A percentile compares a stretch with the other conserved stretches of the same genome.
Evolutionary conservation across 1,140 invertebrate genomes (phyloP).

Genomic region (Philopotamus ludificatus): DNA sequence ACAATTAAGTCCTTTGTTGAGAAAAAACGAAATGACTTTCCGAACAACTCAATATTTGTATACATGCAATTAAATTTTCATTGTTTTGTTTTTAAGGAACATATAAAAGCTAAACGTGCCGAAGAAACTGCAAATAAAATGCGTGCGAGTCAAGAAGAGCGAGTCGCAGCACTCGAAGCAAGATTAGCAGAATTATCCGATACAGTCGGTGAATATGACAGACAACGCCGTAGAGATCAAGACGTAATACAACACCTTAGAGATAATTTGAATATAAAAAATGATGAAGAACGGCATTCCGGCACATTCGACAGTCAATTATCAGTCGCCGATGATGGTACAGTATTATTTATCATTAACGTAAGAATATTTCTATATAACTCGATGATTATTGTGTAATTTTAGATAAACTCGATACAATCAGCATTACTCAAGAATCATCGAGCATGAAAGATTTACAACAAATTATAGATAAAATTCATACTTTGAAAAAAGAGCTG

Average conservation of each 20-base stretch:
- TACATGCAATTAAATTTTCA: background rate
- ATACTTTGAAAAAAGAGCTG: conserved; percentile 58
- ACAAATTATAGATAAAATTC: conserved; percentile 58
- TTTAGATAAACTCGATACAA: no score
- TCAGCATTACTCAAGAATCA: background rate
- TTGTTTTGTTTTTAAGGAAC: conserved; percentile 54
- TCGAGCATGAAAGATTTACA: conserved; percentile 52
- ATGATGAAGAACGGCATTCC: no score
- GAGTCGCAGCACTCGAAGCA: conserved; percentile 75
- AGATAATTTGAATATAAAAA: conserved; percentile 50
- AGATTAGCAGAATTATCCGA: conserved; percentile 77
- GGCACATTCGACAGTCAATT: no score
- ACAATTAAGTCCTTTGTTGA: no score
- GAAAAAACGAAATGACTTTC: no score
- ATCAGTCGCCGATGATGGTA: no score
- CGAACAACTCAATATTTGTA: background rate
- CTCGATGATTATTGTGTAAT: no score
- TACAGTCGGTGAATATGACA: conserved; percentile 77
- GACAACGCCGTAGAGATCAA: conserved; percentile 71
- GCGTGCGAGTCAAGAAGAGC: conserved; percentile 68
- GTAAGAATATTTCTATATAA: no score
- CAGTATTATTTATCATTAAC: no score
- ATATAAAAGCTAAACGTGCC: conserved; percentile 64
- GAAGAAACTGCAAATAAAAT: conserved; percentile 68
- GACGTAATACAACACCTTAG: conserved; percentile 72